These are phyloP conservation scores for Clivina fossor DNA, from an alignment of 2,888 invertebrate genomes.

Conservation along the genomic window DNA sequence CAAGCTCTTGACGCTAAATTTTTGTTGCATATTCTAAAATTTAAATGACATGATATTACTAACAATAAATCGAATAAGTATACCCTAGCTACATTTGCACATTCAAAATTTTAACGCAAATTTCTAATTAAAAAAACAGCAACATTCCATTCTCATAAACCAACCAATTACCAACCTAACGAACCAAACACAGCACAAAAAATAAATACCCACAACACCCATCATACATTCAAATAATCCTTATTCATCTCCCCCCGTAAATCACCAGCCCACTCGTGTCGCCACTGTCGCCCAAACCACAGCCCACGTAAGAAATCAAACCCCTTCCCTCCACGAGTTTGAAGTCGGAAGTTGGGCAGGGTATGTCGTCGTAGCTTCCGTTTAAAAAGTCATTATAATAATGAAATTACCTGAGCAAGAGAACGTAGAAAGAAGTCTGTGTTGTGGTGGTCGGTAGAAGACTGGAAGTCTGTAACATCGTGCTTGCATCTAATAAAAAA, in stretches of 20 bases:
- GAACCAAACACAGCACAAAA: background rate
- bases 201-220: background rate
- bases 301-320: slow-evolving; percentile 20
- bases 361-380: background rate
- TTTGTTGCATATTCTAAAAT: too few relatives aligned
- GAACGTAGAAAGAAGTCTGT: slow-evolving; percentile 4
- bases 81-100: too few relatives aligned
- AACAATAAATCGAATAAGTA: too few relatives aligned
- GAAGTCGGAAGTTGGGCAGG: background rate
- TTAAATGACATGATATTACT: too few relatives aligned
- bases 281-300: slow-evolving; percentile 2
- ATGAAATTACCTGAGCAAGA: slow-evolving; percentile 23
- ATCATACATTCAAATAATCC: too few relatives aligned
- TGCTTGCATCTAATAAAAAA: slow-evolving; percentile 22
- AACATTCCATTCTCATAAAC: background rate
- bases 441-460: background rate
- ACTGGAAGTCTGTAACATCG: background rate
- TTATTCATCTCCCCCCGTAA: slow-evolving; percentile 1
- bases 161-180: slow-evolving; percentile 7
- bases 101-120: too few relatives aligned
- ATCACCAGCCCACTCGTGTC: slow-evolving; percentile 3
- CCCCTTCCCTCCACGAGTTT: too few relatives aligned
- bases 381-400: slow-evolving; percentile 27
- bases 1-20: too few relatives aligned
- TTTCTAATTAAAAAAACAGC: too few relatives aligned